Evolutionary conservation across 2,113 vertebrate species (phyloP), one percentile per base, ranked within the genome.

Genomic region (Myocastor coypus): DNA sequence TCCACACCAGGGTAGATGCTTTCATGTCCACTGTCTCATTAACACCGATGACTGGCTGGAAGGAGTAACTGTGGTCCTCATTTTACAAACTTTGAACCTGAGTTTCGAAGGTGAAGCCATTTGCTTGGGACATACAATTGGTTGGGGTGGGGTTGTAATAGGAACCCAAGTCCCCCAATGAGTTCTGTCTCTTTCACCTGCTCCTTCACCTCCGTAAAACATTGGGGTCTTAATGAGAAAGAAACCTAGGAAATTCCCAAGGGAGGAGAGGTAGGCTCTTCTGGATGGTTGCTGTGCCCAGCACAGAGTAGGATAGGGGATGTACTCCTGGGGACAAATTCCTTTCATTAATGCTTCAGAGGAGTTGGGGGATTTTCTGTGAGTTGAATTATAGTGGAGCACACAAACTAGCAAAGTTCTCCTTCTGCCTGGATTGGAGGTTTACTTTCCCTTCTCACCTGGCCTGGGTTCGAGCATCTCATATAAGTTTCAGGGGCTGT

Each of bases 381-480:
- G 89, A 97, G 91, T 88, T 96, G 98, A 98, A 97, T 98, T 30
- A 17, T 20, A 66, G 69, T 10, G n/a, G 20, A 50, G 16, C 6
- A n/a, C 42, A n/a, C 11, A 24, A 34, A 7, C 46, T 68, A 26
- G 63, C 91, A 37, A 0, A 71, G 86, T 93, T 92, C 90, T 95
- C 83, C 50, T 59, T 88, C 93, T 22, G 50, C 4, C 64, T 87
- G 80, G 92, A 96, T 89, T 78, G 94, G 96, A 87, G 84, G 89
- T 96, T 88, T 12, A 32, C 89, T 61, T 92, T 98, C 61, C 9
- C 55, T n/a, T 92, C 89, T 96, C 98, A 98, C 98, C 98, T 98
- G 98, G 34, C 89, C 93, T 69, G 46, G 83, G 87, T 82, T 95
- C 77, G 96, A 98, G 97, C 94, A 80, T 13, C 73, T 97, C 97